A percentile compares a stretch with the other conserved stretches of the same genome.
phyloP scores from a whole-genome alignment of 2,888 invertebrate species.

The Liodrosophila aerea region DNA sequence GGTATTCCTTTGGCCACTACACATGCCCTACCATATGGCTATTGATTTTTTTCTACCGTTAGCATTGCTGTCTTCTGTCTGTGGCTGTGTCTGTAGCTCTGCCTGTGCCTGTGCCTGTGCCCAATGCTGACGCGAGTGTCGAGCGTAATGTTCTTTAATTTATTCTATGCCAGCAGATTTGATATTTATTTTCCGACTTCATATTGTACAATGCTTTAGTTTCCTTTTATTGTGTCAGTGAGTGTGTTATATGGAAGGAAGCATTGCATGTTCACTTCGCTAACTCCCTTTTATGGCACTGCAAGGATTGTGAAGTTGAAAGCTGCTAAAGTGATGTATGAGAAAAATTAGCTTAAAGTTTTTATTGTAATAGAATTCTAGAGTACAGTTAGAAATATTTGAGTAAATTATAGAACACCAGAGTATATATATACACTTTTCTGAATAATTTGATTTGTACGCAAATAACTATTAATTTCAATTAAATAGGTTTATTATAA shows the following conservation, averaged over 20 bases:
- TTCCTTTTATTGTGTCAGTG: constrained; percentile 4
- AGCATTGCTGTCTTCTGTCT: constrained; percentile 20
- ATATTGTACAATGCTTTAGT: constrained; percentile 27
- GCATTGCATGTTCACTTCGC: constrained; percentile 48
- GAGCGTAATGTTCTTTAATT: constrained; percentile 65
- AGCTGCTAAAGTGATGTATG: constrained; percentile 11
- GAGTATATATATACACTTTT: too few species aligned
- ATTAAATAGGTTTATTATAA: too few species aligned
- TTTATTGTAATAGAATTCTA: too few species aligned
- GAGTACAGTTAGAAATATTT: too few species aligned
- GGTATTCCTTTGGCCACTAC: constrained; percentile 33
- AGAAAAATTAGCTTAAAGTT: constrained; percentile 1
- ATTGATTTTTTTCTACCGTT: constrained; percentile 72
- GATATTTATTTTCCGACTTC: constrained; percentile 52
- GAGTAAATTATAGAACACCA: too few species aligned
- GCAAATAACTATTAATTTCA: too few species aligned
- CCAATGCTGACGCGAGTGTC: constrained; percentile 55
- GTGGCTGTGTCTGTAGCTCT: constrained; percentile 14
- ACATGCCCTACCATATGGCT: constrained; percentile 72
- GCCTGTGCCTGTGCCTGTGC: constrained; percentile 14
- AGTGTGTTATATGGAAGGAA: constrained; percentile 15
- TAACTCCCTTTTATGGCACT: constrained; percentile 41
- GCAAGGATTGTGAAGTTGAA: constrained; percentile 31
- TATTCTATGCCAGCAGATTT: constrained; percentile 58
- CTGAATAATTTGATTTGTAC: too few species aligned